Percentiles rank a stretch among this genome's conserved stretches.
These are phyloP conservation scores for Sitodiplosis mosellana DNA, from an alignment of 1,140 invertebrate species.

Conservation along the genomic window DNA sequence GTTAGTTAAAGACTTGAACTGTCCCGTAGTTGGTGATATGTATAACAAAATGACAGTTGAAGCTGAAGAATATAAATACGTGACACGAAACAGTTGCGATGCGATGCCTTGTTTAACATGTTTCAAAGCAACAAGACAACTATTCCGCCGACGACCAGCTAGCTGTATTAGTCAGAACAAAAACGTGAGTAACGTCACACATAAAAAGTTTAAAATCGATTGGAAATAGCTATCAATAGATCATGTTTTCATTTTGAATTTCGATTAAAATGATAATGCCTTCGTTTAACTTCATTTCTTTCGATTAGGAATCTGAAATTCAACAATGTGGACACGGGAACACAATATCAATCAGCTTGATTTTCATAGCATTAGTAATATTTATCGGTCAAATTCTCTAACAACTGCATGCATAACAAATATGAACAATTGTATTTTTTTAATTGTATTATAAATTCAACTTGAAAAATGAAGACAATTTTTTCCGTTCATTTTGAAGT, in stretches of 20 bases:
- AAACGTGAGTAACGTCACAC: slow-evolving; percentile 46
- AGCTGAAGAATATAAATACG: slow-evolving; percentile 30
- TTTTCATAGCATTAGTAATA: neutral
- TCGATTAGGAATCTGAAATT: neutral
- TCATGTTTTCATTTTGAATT: neutral
- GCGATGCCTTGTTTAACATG: slow-evolving; percentile 39
- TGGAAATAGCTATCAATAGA: too few relatives aligned
- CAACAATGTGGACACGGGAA: neutral
- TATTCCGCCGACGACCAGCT: slow-evolving; percentile 37
- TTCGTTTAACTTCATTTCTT: neutral
- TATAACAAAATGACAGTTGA: slow-evolving; percentile 37
- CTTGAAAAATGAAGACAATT: too few relatives aligned
- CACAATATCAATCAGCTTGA: neutral
- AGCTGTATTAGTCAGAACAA: slow-evolving; percentile 50
- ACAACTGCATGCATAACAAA: too few relatives aligned
- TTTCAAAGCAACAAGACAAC: slow-evolving; percentile 34
- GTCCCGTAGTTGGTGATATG: slow-evolving; percentile 25
- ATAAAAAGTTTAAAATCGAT: too few relatives aligned
- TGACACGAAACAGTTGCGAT: neutral
- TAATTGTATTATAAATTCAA: too few relatives aligned
- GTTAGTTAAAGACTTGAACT: slow-evolving; percentile 55
- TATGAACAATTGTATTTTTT: too few relatives aligned
- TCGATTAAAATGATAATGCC: neutral
- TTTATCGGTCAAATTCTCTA: slow-evolving; percentile 4
- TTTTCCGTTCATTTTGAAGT: too few relatives aligned